phyloP scores from a whole-genome alignment of 23 tunicate species.

The Oikopleura albicans region DNA sequence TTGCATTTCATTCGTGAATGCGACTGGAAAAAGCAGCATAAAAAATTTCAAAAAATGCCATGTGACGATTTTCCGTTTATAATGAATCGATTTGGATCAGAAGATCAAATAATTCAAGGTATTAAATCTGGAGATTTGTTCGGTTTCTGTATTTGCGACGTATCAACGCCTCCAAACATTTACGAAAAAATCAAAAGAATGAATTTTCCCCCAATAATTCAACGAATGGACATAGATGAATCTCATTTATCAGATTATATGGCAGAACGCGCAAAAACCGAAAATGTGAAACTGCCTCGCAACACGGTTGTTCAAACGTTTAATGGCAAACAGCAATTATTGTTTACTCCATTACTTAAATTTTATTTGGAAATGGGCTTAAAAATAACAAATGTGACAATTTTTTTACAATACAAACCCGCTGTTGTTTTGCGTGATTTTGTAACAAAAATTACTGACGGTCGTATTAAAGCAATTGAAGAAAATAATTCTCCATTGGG shows the following conservation, averaged over 20 bases:
- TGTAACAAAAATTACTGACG: background rate
- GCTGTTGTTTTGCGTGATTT: no score
- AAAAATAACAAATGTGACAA: background rate
- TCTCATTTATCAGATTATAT: background rate
- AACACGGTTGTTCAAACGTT: background rate
- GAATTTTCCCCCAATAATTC: background rate
- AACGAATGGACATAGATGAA: background rate
- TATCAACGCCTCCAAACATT: background rate
- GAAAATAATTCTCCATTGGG: background rate
- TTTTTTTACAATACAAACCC: background rate
- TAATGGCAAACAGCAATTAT: background rate
- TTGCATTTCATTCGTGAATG: background rate
- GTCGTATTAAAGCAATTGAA: background rate
- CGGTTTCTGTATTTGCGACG: background rate
- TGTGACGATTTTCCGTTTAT: no score
- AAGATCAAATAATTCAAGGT: background rate
- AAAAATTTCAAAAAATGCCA: background rate
- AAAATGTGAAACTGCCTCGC: no score
- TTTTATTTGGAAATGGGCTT: background rate
- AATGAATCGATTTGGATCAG: background rate
- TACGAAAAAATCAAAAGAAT: background rate
- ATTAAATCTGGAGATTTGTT: background rate
- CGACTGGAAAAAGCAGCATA: background rate
- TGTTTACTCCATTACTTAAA: background rate
- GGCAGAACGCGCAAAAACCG: background rate